phyloP scores from a whole-genome alignment of 2,797 vertebrate species.

The Botia kubotai region DNA sequence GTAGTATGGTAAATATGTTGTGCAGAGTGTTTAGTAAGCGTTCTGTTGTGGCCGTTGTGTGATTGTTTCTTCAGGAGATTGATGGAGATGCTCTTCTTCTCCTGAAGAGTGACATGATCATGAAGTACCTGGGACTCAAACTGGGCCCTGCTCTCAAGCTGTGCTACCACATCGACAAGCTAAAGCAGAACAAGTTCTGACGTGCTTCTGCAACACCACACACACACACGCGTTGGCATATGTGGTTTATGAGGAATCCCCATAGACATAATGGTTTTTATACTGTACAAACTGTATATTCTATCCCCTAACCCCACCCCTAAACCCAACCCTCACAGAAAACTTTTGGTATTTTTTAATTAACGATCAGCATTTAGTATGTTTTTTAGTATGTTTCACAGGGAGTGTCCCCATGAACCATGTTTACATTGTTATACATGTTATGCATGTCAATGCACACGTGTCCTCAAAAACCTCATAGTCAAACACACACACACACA shows the following conservation, averaged over 20 bases:
- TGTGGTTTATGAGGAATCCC: no score
- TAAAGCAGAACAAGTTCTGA: constrained; percentile 92
- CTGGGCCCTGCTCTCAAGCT: constrained; percentile 94
- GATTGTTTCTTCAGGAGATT: constrained; percentile 84
- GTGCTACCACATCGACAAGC: constrained; percentile 95
- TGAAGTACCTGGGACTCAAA: constrained; percentile 98
- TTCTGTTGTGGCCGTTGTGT: constrained; percentile 39
- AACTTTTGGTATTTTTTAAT: no score
- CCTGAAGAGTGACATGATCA: constrained; percentile 96
- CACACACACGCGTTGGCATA: background rate
- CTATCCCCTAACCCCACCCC: no score
- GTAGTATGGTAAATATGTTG: no score
- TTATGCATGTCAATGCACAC: no score
- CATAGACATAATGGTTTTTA: no score
- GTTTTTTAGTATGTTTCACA: no score
- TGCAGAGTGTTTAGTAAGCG: background rate
- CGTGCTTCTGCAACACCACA: constrained; percentile 7
- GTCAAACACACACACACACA: background rate
- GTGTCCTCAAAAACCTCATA: background rate
- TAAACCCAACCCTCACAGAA: no score
- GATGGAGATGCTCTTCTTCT: constrained; percentile 92
- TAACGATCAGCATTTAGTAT: no score
- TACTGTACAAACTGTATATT: no score
- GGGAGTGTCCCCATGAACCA: no score
- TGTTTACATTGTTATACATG: no score